Evolutionary conservation across 2,797 vertebrate genomes (phyloP).

Genomic region (Microtus obscurus): DNA sequence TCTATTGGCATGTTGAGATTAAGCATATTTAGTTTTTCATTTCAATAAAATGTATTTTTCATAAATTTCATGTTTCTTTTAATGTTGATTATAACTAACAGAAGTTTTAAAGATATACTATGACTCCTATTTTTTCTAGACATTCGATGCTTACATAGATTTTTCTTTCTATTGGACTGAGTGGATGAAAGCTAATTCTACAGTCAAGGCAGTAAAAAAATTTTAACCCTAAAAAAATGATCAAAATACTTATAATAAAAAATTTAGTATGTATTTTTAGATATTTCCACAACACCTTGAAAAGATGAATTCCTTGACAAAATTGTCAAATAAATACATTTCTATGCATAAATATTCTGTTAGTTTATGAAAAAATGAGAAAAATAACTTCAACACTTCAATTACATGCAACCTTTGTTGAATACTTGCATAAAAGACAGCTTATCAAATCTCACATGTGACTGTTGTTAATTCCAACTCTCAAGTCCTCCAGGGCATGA

Average conservation of each 20-base stretch:
- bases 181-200: not conserved
- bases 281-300: slow-evolving; percentile 11
- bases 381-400: not conserved
- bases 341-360: not conserved
- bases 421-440: not conserved
- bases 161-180: not conserved
- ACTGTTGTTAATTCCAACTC: not conserved
- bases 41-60: slow-evolving; percentile 47
- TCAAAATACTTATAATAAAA: not conserved
- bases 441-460: not conserved
- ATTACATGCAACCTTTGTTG: not conserved
- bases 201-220: not conserved
- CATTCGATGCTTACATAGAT: not conserved
- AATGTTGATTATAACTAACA: not conserved
- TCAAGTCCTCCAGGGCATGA: not conserved
- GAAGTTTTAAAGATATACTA: not conserved
- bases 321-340: not conserved
- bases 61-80: not conserved
- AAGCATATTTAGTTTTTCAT: not conserved
- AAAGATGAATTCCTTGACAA: not conserved
- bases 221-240: slow-evolving; percentile 20
- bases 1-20: slow-evolving; percentile 14
- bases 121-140: not conserved
- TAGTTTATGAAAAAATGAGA: not conserved
- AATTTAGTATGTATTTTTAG: not conserved